Percentiles rank a stretch among this genome's conserved stretches.
Conservation (phyloP, 2,888 invertebrate genomes). For the Serripes groenlandicus region DNA sequence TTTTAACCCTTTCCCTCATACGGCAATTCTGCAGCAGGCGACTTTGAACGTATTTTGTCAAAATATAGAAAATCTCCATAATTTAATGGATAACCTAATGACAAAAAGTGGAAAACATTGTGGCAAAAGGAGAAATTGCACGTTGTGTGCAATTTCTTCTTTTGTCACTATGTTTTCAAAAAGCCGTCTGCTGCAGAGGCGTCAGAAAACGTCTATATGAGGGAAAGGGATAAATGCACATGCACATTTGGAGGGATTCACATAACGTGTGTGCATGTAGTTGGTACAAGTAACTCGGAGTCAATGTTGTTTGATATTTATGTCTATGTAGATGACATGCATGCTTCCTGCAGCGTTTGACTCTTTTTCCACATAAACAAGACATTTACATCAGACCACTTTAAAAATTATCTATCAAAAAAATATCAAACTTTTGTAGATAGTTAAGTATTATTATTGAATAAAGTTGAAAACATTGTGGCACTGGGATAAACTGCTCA, state of each 20-base stretch:
- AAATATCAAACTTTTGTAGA: not conserved
- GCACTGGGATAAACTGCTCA: not conserved
- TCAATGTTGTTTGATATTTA: too few relatives aligned
- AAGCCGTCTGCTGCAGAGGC: not conserved
- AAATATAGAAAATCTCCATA: too few relatives aligned
- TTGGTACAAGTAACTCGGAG: too few relatives aligned
- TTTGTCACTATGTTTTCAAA: not conserved
- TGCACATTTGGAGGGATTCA: too few relatives aligned
- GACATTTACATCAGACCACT: not conserved
- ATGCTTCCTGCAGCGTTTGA: conserved; percentile 18
- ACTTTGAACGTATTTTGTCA: too few relatives aligned
- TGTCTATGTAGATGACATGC: conserved; percentile 16
- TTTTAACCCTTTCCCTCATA: too few relatives aligned
- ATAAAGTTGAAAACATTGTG: not conserved
- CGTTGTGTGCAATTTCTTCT: not conserved
- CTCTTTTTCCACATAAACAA: too few relatives aligned
- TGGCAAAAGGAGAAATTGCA: not conserved
- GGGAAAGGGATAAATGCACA: too few relatives aligned
- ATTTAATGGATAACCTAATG: too few relatives aligned
- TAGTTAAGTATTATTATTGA: not conserved
- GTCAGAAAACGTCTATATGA: not conserved
- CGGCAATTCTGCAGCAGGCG: too few relatives aligned
- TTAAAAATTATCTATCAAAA: not conserved
- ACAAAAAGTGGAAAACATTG: not conserved
- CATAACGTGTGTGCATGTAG: too few relatives aligned